phyloP scores from a whole-genome alignment of 2,113 vertebrate genomes.

The Rhynchomys soricoides region DNA sequence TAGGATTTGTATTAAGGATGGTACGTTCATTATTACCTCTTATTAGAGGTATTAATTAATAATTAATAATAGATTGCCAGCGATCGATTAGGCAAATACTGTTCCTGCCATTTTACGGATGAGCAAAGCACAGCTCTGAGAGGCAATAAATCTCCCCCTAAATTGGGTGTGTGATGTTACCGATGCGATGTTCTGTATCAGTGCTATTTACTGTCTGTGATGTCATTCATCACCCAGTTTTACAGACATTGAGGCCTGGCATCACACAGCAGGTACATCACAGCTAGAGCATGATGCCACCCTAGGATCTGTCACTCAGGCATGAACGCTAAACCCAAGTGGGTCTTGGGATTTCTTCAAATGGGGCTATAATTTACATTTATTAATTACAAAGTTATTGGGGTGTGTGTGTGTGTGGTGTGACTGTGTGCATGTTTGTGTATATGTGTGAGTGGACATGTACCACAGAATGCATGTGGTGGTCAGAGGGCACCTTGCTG shows the following conservation, averaged over 20 bases:
- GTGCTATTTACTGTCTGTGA: not conserved
- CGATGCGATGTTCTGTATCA: fast-evolving
- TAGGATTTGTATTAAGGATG: not conserved
- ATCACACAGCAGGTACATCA: fast-evolving
- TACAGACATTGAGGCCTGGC: not conserved
- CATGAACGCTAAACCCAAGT: not conserved
- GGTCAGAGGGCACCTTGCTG: not conserved
- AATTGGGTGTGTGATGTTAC: too few species aligned
- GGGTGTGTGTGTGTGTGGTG: not conserved
- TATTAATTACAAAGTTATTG: not conserved
- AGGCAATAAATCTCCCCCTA: not conserved
- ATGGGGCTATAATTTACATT: not conserved
- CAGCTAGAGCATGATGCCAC: too few species aligned
- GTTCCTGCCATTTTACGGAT: not conserved
- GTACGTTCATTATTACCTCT: not conserved
- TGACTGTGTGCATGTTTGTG: not conserved
- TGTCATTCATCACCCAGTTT: not conserved
- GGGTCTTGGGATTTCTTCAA: not conserved
- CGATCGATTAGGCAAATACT: not conserved
- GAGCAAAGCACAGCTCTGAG: not conserved
- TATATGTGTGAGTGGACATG: not conserved
- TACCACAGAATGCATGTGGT: not conserved
- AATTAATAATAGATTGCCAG: too few species aligned
- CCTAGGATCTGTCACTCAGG: not conserved
- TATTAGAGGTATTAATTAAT: too few species aligned